These are phyloP conservation scores for Aurelia sp. DNA, from an alignment of 30 jellyfish, hydroid and myxozoan genomes.

Conservation along the genomic window DNA sequence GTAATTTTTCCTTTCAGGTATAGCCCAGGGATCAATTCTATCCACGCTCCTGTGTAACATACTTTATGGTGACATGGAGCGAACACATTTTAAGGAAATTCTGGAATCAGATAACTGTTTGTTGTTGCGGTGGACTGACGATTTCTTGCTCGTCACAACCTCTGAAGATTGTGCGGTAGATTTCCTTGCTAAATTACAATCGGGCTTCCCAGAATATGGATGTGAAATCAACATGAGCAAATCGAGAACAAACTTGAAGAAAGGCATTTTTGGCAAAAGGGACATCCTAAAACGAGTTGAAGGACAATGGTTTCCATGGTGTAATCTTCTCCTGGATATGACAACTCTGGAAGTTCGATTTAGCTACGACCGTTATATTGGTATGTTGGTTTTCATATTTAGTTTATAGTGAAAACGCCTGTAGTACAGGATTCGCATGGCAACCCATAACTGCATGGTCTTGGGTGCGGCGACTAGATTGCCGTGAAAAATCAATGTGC, in stretches of 20 bases:
- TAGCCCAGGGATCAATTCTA: conserved; percentile 92
- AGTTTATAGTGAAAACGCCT: too few species aligned
- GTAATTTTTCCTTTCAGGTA: conserved; percentile 54
- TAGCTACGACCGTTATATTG: conserved; percentile 76
- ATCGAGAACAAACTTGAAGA: conserved; percentile 44
- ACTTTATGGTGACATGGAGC: conserved; percentile 78
- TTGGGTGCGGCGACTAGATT: too few species aligned
- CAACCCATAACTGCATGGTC: too few species aligned
- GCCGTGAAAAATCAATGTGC: too few species aligned
- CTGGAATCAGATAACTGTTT: conserved; percentile 39
- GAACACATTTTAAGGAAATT: conserved; percentile 16
- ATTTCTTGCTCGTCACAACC: conserved; percentile 70
- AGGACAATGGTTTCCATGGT: conserved; percentile 90
- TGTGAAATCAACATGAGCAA: conserved; percentile 54
- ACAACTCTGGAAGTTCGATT: conserved; percentile 62
- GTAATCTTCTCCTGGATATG: conserved; percentile 80
- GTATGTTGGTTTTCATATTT: conserved; percentile 35
- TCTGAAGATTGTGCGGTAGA: conserved; percentile 31
- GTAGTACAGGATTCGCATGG: too few species aligned
- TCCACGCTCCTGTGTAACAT: conserved; percentile 76
- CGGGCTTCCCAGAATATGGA: conserved; percentile 79
- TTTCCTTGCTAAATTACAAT: conserved; percentile 39
- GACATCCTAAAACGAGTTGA: conserved; percentile 8
- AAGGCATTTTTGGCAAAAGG: not conserved
- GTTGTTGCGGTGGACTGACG: conserved; percentile 96